Percentiles rank a stretch among this genome's conserved stretches.
These are phyloP conservation scores for Mantis religiosa DNA, from an alignment of 2,888 invertebrate species.

Conservation along the genomic window DNA sequence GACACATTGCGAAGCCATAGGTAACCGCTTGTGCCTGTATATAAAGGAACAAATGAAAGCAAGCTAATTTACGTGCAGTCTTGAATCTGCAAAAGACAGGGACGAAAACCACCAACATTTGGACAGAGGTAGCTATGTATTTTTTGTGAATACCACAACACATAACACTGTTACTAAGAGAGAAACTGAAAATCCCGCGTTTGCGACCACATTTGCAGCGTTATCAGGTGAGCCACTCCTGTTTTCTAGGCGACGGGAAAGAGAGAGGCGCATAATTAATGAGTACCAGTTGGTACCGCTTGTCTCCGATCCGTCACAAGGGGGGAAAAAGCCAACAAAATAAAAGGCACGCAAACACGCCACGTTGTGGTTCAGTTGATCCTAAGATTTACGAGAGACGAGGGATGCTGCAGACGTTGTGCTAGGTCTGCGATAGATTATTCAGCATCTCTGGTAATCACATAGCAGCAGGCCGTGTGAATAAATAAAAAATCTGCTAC, in stretches of 20 bases:
- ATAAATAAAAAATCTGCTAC: background rate
- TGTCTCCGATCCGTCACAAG: background rate
- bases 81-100: too few relatives aligned
- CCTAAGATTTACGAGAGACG: background rate
- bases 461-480: background rate
- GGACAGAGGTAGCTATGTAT: too few relatives aligned
- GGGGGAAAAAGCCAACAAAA: background rate
- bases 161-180: too few relatives aligned
- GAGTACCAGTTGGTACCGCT: background rate
- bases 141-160: too few relatives aligned
- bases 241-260: background rate
- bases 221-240: background rate
- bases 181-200: background rate
- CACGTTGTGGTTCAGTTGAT: background rate
- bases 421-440: background rate
- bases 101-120: too few relatives aligned
- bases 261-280: background rate
- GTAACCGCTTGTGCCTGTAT: too few relatives aligned
- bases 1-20: too few relatives aligned
- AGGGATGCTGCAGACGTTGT: background rate
- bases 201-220: background rate
- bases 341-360: background rate
- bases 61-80: too few relatives aligned
- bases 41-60: too few relatives aligned
- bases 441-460: background rate